Base-by-base conservation (phyloP, 64 coral and sea anemone species). In the Stichodactyla helianthus region DNA sequence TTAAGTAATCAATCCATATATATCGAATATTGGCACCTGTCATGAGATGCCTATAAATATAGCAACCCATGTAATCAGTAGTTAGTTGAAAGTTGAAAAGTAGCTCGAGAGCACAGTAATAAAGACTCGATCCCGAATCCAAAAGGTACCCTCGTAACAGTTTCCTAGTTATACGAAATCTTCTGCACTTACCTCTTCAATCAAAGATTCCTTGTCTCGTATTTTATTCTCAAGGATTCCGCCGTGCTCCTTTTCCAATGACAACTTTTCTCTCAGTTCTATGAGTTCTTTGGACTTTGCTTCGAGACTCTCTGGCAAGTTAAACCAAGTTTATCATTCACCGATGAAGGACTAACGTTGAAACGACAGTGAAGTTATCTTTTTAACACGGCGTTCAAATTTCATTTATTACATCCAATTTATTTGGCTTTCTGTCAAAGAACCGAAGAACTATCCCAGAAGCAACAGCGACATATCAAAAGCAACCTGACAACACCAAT, bases 231-330 rank as follows among this genome's bases (percentile, higher is more conserved):
- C 23, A 20, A 90, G 89, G 25, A 26, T 20, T 18, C 61, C 77
- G 27, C 51, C 79, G 27, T 85, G 67, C 50, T 90, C 68, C 31
- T 53, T 35, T 14, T 90, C 23, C 19, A 59, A 70, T 85, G 61
- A 85, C 20, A 90, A 28, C 51, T 90, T 70, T 51, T 59, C 70
- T 62, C 74, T 90, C 22, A 85, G 20, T 53, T 71, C 54, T 78
- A 77, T 90, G 14, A 90, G 50, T 2, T 90, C 67, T 53, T 84
- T 90, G 6, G 89, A 84, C 83, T 86, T 90, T 71, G 8, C 20
- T 20, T 81, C 50, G 52, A 81, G 78, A 54, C 50, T 52, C 51
- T 81, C 78, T 81, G 51, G 9, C 2, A 74, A 22, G 12, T 2
- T 27, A 31, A 74, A 27, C 7, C 6, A 31, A 28, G 11, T 28